Evolutionary conservation across 2,888 invertebrate species (phyloP).

Genomic region (Synanthedon myopaeformis): DNA sequence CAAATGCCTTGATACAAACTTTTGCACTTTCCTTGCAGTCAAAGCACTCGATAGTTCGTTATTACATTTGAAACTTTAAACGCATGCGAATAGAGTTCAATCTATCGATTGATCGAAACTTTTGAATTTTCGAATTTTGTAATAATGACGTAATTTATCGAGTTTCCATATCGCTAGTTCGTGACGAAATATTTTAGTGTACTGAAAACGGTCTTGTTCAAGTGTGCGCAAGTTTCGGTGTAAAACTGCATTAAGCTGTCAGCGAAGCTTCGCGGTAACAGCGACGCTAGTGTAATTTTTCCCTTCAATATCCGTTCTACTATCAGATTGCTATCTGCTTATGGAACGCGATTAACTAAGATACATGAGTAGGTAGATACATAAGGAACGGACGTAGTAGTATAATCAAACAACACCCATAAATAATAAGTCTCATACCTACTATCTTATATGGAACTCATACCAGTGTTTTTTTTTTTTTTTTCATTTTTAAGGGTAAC

Average conservation of each 20-base stretch:
- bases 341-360: neutral
- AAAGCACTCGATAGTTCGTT: neutral
- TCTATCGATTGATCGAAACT: constrained; percentile 4
- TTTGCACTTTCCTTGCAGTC: neutral
- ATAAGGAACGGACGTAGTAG: too few species aligned
- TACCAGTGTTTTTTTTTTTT: too few species aligned
- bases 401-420: too few species aligned
- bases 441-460: too few species aligned
- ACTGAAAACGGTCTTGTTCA: constrained; percentile 14
- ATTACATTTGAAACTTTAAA: too few species aligned
- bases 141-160: constrained; percentile 38
- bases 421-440: too few species aligned
- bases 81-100: too few species aligned
- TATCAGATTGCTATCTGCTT: neutral
- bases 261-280: neutral
- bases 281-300: constrained; percentile 12
- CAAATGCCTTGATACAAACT: neutral
- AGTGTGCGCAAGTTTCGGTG: constrained; percentile 41
- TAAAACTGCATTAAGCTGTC: constrained; percentile 28
- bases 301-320: neutral
- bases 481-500: too few species aligned
- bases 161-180: constrained; percentile 25
- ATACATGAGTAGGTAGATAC: too few species aligned
- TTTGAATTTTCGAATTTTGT: constrained; percentile 12
- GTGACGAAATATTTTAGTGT: constrained; percentile 38